Evolutionary conservation across 2,888 invertebrate genomes (phyloP), one percentile per base, ranked within the genome.

Genomic region (Vannuccia rotundouncinata): DNA sequence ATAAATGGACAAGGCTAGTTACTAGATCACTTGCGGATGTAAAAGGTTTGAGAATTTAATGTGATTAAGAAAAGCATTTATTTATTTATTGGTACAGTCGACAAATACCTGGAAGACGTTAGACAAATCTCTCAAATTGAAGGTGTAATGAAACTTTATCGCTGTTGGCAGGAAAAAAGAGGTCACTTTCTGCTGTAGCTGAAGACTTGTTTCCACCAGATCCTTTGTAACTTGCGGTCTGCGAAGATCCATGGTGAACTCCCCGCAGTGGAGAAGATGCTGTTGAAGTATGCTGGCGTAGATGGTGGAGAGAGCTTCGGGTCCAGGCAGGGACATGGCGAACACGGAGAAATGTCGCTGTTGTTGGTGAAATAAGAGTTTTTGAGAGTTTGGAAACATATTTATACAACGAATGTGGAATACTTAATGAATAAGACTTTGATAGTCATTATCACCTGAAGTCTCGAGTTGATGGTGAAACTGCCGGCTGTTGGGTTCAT

Each of bases 401-500:
- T n/a, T n/a, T n/a, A n/a, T n/a, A n/a, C n/a, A n/a, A n/a, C n/a
- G n/a, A n/a, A n/a, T n/a, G n/a, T n/a, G n/a, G n/a, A n/a, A n/a
- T n/a, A n/a, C n/a, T n/a, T n/a, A n/a, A n/a, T n/a, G n/a, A n/a
- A n/a, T n/a, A n/a, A n/a, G n/a, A n/a, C n/a, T n/a, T n/a, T n/a
- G n/a, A n/a, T n/a, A n/a, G n/a, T n/a, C n/a, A n/a, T 73, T 13
- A 59, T 13, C 83, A 87, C 88, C 87, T 96, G 95, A 5, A 97
- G 90, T 82, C 97, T 91, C 0, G 96, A 94, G 89, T 96, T 95
- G 83, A 97, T 95, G 0, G 95, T 95, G 85, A 97, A 97, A 85
- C 95, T 95, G 76, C 97, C 97, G 29, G 96, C 95, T 0, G 96
- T 96, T 0, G 97, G 97, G 89, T 97, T 97, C 96, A 97, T 97